These are phyloP conservation scores for Arvicanthis niloticus DNA, from an alignment of 2,113 vertebrate species.

Conservation along the genomic window DNA sequence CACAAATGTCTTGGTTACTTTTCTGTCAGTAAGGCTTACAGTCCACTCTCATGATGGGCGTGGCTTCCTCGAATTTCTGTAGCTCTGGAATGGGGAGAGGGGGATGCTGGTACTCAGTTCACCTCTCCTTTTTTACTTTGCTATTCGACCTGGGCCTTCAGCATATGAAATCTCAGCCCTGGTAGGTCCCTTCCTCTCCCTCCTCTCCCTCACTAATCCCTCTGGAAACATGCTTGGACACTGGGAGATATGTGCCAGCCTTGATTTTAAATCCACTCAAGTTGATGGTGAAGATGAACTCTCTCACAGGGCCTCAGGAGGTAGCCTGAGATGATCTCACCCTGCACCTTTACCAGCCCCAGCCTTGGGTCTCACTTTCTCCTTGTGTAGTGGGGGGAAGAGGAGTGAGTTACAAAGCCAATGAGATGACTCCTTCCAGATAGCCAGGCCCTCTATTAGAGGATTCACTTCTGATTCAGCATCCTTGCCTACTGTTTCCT, in stretches of 20 bases:
- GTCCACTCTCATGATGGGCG: neutral
- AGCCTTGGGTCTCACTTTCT: neutral
- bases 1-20: neutral
- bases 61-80: neutral
- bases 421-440: neutral
- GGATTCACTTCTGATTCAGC: neutral
- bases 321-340: neutral
- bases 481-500: neutral
- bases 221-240: neutral
- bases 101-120: neutral
- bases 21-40: neutral
- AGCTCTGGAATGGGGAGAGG: neutral
- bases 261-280: neutral
- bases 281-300: neutral
- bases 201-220: neutral
- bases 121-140: neutral
- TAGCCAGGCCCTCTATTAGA: neutral
- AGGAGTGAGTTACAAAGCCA: neutral
- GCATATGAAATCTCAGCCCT: too few relatives aligned
- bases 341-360: neutral
- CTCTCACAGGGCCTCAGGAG: neutral
- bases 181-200: neutral
- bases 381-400: too few relatives aligned
- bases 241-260: neutral
- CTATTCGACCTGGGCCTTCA: neutral